Base-by-base conservation (phyloP, 2,888 invertebrate species). In the Willowsia nigromaculata region DNA sequence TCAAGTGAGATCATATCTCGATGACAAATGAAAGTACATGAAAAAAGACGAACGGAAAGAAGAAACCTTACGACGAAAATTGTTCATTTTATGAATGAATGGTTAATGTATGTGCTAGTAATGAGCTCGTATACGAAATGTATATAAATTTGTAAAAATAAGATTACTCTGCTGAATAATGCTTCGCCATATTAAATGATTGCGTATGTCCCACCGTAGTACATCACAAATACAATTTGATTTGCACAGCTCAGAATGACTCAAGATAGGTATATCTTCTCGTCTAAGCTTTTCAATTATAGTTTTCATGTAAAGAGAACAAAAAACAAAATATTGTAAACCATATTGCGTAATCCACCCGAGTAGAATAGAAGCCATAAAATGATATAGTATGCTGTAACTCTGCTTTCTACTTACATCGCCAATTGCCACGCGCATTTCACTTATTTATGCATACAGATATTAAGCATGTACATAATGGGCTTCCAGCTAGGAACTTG, bases 401-500 rank as follows among this genome's bases (percentile, higher is more conserved):
- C 18, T 18, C 18, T 13, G 11, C 27, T 18, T 3, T 62, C 1
- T 53, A 7, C 59, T 27, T 62, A 30, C 30, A 11, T 18, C 37
- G 18, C 11, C 2, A 30, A 5, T 27, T 6, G 25, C 50, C 7
- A 27, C 15, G 18, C 53, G 9, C 30, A 33, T 74, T 50, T 18
- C 25, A 47, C 47, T 50, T 74, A 74, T 25, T 78, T 78, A 53
- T 56, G 53, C 78, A 56, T 37, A 56, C 15, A 18, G 1, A 5
- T 37, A 56, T 78, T 78, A 56, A 56, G 56, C 33, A 78, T 56
- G 33, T 53, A 53, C 9, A 33, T 53, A 40, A 33, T 50, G 22
- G 11, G 78, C 33, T 53, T 78, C 78, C 78, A 56, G 56, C 74
- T 47, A 47, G 78, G 37, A 78, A 13, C 56, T 33, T 33, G 56